Percentiles rank a stretch among this genome's conserved stretches.
Conservation (phyloP, 2,113 vertebrate genomes). For the Ia io region DNA sequence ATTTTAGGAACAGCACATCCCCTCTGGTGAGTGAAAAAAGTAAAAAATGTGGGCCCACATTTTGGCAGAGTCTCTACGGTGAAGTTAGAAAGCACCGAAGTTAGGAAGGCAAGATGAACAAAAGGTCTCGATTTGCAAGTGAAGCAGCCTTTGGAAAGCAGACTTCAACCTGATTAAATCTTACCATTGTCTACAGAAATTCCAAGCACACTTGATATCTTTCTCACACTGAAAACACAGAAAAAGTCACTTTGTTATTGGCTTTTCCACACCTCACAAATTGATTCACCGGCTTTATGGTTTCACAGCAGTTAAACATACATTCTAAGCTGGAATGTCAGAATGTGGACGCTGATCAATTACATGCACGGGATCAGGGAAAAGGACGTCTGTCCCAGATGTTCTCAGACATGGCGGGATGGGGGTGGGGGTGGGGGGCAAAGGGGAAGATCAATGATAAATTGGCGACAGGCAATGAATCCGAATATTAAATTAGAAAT, state of each 20-base stretch:
- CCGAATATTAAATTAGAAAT: background rate
- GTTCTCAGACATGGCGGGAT: background rate
- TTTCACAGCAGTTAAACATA: constrained; percentile 59
- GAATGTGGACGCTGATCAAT: constrained; percentile 79
- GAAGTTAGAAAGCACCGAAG: constrained; percentile 81
- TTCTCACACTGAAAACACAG: constrained; percentile 99
- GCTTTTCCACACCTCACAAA: constrained; percentile 81
- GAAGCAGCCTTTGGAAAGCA: constrained; percentile 83
- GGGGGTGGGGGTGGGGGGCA: accelerated
- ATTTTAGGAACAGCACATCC: background rate
- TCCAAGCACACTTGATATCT: constrained; percentile 99
- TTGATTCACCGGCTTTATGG: constrained; percentile 78
- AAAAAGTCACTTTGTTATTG: constrained; percentile 95
- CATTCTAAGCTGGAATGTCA: constrained; percentile 71
- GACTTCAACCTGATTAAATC: constrained; percentile 88
- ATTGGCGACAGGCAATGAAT: background rate
- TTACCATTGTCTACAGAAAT: constrained; percentile 99
- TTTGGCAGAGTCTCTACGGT: constrained; percentile 40
- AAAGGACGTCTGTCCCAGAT: background rate
- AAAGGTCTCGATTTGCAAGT: constrained; percentile 76
- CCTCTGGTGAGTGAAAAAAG: background rate
- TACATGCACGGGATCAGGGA: background rate
- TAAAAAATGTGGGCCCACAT: background rate
- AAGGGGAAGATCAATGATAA: background rate
- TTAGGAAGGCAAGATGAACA: constrained; percentile 80